Base-by-base conservation (phyloP, 2,797 vertebrate species). In the Cuniculus paca region DNA sequence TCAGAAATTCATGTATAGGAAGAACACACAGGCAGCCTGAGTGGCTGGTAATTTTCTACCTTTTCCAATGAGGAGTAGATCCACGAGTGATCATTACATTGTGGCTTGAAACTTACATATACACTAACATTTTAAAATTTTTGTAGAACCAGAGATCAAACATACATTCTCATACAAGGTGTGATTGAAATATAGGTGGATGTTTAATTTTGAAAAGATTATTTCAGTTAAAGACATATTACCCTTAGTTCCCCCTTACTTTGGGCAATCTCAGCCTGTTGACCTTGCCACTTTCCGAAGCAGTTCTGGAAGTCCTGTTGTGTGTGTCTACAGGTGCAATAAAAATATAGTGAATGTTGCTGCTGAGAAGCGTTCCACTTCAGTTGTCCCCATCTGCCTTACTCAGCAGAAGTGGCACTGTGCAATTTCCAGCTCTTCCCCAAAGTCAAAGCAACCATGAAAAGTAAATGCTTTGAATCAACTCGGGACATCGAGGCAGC, bases 1-100 rank as follows among this genome's bases (percentile, higher is more conserved):
- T 42, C 63, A 14, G 54, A 31, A 39, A 34, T 24, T 56, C 0
- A 6, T 42, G 36, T 7, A 0, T 5, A 28, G 74, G 10, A 31
- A 34, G 61, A 28, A 3, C 22, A 6, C 5, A 9, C 5, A 5
- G 42, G 22, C 0, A 14, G 9, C 45, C 52, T 48, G 22, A 4
- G 52, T 0, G 6, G 0, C 26, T 10, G 1, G 28, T 5, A 6
- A 5, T 24, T 19, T 14, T 13, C 31, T 45, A 28, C 22, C 9
- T 50, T 74, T 88, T 81, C 39, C 6, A 34, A 24, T 22, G 24
- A n/a, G n/a, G 8, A 0, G 4, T 45, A 9, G 82, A 16, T 42
- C 45, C 84, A 48, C 2, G 20, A 34, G 70, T 12, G 5, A 14
- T 6, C 52, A 0, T 42, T 58, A 17, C 2, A 16, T 39, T 20